A percentile compares a stretch with the other conserved stretches of the same genome.
Conservation (phyloP, 1,140 invertebrate species). For the Rhizoglyphus robini region DNA sequence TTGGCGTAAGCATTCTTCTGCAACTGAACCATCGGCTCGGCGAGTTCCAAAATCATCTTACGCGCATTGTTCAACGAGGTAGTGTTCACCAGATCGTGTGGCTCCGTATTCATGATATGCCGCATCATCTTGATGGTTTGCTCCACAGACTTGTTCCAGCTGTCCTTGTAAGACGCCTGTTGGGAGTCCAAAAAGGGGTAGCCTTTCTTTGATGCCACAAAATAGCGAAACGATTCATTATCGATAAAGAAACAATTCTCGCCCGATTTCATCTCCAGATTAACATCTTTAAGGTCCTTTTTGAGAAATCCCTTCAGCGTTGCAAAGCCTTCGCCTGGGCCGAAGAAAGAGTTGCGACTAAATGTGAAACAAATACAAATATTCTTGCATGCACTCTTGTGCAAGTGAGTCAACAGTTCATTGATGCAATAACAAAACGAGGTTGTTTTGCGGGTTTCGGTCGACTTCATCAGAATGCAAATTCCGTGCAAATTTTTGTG, state of each 20-base stretch:
- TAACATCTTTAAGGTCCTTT: background rate
- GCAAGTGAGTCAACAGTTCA: too few species aligned
- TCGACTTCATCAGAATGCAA: too few species aligned
- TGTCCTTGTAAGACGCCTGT: background rate
- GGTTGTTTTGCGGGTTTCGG: too few species aligned
- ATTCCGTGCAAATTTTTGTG: too few species aligned
- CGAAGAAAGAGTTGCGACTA: conserved; percentile 15
- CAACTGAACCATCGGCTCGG: background rate
- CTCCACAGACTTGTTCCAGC: background rate
- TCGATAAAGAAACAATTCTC: too few species aligned
- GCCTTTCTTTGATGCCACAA: conserved; percentile 8
- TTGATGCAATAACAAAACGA: conserved; percentile 22
- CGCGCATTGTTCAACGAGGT: background rate
- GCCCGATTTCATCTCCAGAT: conserved; percentile 5
- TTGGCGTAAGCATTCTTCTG: background rate
- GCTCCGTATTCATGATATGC: background rate
- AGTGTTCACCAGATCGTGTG: background rate
- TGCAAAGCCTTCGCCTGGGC: conserved; percentile 22
- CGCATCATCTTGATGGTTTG: background rate
- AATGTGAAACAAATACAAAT: conserved; percentile 28
- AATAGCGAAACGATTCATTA: conserved; percentile 25
- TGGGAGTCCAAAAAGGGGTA: background rate
- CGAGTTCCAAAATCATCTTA: background rate
- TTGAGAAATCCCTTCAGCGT: conserved; percentile 11
- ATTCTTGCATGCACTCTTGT: conserved; percentile 27